phyloP scores from a whole-genome alignment of 2,888 invertebrate genomes.

The Thymelicus sylvestris region DNA sequence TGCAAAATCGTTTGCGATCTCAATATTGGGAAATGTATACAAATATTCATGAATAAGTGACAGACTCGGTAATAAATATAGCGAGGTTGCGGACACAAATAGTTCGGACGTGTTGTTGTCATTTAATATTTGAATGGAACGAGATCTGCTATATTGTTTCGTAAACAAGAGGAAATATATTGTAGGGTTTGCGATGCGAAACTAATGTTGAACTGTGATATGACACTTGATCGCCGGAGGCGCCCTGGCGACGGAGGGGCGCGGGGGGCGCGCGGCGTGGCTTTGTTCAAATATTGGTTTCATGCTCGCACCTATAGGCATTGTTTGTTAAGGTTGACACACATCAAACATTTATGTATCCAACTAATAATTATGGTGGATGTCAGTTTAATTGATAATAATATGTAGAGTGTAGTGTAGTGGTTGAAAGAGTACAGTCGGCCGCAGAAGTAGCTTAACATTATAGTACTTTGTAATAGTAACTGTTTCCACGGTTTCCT shows the following conservation, averaged over 20 bases:
- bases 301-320: slow-evolving; percentile 52
- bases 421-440: no score
- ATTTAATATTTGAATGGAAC: slow-evolving; percentile 36
- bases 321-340: slow-evolving; percentile 47
- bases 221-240: slow-evolving; percentile 71
- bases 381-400: no score
- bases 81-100: slow-evolving; percentile 44
- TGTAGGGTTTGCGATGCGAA: slow-evolving; percentile 63
- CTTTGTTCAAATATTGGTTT: slow-evolving; percentile 75
- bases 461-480: no score
- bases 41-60: slow-evolving; percentile 67
- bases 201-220: slow-evolving; percentile 71
- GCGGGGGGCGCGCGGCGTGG: slow-evolving; percentile 69
- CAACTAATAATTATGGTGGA: background rate
- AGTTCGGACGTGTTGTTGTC: slow-evolving; percentile 34
- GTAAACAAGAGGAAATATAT: slow-evolving; percentile 38
- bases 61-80: slow-evolving; percentile 54
- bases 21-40: slow-evolving; percentile 63
- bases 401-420: no score
- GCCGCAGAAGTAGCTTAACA: no score
- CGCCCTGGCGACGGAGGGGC: slow-evolving; percentile 61
- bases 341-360: background rate
- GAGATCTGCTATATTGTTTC: slow-evolving; percentile 34
- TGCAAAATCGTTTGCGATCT: slow-evolving; percentile 52
- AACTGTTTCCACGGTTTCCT: no score